A percentile compares a stretch with the other conserved stretches of the same genome.
Evolutionary conservation across 2,797 vertebrate genomes (phyloP).

Genomic region (Tragopan temminckii): DNA sequence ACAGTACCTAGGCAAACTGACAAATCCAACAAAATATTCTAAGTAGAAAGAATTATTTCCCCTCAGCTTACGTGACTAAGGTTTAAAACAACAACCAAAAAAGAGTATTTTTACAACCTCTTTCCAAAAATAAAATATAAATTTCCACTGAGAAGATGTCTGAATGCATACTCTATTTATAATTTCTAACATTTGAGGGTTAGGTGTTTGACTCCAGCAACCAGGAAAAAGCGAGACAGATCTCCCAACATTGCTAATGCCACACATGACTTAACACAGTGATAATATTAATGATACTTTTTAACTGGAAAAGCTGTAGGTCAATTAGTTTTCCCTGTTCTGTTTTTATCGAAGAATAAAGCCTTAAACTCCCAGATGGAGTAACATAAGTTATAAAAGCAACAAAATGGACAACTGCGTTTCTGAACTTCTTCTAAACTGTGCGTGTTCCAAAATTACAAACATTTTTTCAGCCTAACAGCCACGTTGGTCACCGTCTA

Average conservation of each 20-base stretch:
- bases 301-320: slow-evolving; percentile 48
- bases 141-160: background rate
- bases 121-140: background rate
- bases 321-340: slow-evolving; percentile 53
- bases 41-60: background rate
- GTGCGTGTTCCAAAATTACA: slow-evolving; percentile 28
- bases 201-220: slow-evolving; percentile 2
- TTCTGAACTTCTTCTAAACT: slow-evolving; percentile 30
- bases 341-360: slow-evolving; percentile 47
- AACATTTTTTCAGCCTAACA: slow-evolving; percentile 38
- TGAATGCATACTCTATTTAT: background rate
- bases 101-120: background rate
- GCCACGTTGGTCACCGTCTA: background rate
- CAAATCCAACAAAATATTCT: background rate
- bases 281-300: slow-evolving; percentile 40
- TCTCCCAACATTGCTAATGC: background rate
- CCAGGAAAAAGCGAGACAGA: background rate
- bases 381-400: slow-evolving; percentile 44
- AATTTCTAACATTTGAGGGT: background rate
- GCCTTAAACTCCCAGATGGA: slow-evolving; percentile 57
- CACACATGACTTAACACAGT: slow-evolving; percentile 34
- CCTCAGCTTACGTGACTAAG: background rate
- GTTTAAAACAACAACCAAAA: background rate
- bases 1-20: background rate
- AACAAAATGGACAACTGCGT: slow-evolving; percentile 45